Evolutionary conservation across 2,888 invertebrate species (phyloP).

Genomic region (Xanthia togata): DNA sequence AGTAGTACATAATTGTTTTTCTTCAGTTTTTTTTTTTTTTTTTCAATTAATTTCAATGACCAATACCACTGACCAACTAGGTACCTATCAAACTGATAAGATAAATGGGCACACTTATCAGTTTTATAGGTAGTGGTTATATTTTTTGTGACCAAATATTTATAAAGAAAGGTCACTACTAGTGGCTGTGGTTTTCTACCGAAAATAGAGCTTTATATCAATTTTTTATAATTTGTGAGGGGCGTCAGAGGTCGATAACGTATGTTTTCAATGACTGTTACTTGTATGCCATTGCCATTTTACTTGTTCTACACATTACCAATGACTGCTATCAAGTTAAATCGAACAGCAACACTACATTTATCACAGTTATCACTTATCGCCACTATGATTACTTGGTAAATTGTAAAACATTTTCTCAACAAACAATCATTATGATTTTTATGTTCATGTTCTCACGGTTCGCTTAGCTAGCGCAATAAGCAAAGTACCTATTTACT

Average conservation of each 20-base stretch:
- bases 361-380: not conserved
- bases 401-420: conserved; percentile 8
- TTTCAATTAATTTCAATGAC: not conserved
- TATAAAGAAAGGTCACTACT: not conserved
- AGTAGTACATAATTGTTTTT: conserved; percentile 48
- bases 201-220: not conserved
- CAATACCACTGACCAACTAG: too few relatives aligned
- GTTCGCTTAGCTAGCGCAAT: not conserved
- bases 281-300: too few relatives aligned
- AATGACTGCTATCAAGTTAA: not conserved
- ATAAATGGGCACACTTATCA: not conserved
- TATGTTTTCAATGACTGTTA: not conserved
- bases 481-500: not conserved
- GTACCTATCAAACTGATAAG: too few relatives aligned
- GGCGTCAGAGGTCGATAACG: not conserved
- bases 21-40: not conserved
- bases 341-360: not conserved
- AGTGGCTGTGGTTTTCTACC: conserved; percentile 12
- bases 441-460: not conserved
- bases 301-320: not conserved
- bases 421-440: not conserved
- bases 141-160: not conserved
- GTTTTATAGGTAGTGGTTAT: not conserved
- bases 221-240: not conserved
- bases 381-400: not conserved